Evolutionary conservation across 2,888 invertebrate genomes (phyloP).

Genomic region (Acrocyrtus sp.): DNA sequence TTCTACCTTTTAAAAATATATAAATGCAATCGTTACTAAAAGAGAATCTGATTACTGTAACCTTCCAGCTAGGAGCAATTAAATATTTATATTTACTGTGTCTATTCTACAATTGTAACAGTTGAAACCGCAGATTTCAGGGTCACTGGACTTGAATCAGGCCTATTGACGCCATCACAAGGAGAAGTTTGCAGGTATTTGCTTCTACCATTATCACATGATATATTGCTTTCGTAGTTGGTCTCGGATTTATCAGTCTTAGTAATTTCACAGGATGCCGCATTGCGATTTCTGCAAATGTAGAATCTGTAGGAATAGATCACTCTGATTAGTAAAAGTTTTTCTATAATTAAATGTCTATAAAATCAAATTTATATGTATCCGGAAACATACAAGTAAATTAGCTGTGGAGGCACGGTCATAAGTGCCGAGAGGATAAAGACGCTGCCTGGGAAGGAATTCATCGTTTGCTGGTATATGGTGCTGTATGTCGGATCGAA

Average conservation of each 20-base stretch:
- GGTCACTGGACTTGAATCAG: neutral
- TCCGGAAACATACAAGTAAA: slow-evolving; percentile 41
- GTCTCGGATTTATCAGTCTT: neutral
- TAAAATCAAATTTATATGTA: neutral
- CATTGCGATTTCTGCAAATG: slow-evolving; percentile 21
- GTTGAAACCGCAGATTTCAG: slow-evolving; percentile 20
- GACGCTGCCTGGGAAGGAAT: slow-evolving; percentile 49
- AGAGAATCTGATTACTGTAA: no score
- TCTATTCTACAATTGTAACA: no score
- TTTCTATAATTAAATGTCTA: neutral
- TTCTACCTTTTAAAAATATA: no score
- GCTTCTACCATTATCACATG: no score
- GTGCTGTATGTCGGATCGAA: slow-evolving; percentile 55
- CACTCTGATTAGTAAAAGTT: neutral
- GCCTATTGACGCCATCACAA: no score
- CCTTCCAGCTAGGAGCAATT: no score
- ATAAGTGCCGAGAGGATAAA: slow-evolving; percentile 57
- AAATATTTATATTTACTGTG: no score
- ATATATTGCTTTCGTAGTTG: no score
- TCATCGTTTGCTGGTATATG: slow-evolving; percentile 50
- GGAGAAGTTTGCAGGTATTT: no score
- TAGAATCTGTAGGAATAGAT: slow-evolving; percentile 21
- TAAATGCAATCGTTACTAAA: no score
- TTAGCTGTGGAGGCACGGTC: slow-evolving; percentile 53
- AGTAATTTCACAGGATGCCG: slow-evolving; percentile 18